phyloP scores from a whole-genome alignment of 2,888 invertebrate genomes.

The Eristalinus sepulchralis region DNA sequence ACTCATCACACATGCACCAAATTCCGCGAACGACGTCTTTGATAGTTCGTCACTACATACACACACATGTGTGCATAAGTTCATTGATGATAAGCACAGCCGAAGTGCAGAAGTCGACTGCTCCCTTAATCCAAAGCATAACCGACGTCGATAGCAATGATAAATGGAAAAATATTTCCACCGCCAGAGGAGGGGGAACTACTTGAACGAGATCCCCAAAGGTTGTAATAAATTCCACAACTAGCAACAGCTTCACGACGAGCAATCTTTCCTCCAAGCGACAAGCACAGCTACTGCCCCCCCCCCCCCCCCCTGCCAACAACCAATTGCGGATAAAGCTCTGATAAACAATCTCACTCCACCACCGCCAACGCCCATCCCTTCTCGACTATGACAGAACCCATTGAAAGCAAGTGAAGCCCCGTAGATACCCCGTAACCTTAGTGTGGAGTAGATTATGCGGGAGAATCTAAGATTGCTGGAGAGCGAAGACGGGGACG shows the following conservation, averaged over 20 bases:
- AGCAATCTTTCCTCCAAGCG: constrained; percentile 26
- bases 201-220: constrained; percentile 78
- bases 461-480: constrained; percentile 43
- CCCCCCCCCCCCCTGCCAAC: not conserved
- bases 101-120: not conserved
- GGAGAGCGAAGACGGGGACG: not conserved
- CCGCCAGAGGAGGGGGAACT: constrained; percentile 74
- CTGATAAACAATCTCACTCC: constrained; percentile 24
- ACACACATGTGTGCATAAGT: not conserved
- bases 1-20: too few relatives aligned
- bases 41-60: not conserved
- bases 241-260: constrained; percentile 59
- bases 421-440: constrained; percentile 33
- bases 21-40: too few relatives aligned
- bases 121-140: not conserved
- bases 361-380: not conserved
- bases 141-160: constrained; percentile 76
- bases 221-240: constrained; percentile 78
- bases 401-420: constrained; percentile 20
- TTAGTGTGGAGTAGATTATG: constrained; percentile 48
- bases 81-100: not conserved
- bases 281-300: constrained; percentile 11
- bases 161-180: constrained; percentile 78
- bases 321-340: constrained; percentile 26
- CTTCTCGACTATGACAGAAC: not conserved